phyloP scores from a whole-genome alignment of 2,113 vertebrate species.

The Rhinolophus sinicus region DNA sequence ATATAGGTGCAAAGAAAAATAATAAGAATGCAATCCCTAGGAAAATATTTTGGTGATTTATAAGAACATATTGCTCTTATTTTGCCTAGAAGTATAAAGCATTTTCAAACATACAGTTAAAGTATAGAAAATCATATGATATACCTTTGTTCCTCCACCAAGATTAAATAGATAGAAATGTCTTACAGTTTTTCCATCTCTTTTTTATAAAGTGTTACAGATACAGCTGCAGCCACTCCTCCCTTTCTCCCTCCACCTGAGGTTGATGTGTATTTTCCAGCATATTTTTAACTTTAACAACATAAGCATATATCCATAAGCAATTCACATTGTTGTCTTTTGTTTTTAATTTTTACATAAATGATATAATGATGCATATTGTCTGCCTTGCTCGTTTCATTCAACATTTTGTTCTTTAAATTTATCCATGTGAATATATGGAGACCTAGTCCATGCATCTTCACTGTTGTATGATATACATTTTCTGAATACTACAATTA shows the following conservation, averaged over 20 bases:
- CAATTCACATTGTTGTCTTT: not conserved
- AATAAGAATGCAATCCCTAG: not conserved
- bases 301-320: not conserved
- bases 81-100: constrained; percentile 23
- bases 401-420: not conserved
- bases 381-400: not conserved
- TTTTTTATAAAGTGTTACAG: not conserved
- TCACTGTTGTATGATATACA: not conserved
- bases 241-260: not conserved
- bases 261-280: not conserved
- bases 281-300: not conserved
- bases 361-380: not conserved
- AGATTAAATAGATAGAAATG: constrained; percentile 26
- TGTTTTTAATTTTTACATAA: not conserved
- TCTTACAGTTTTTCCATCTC: not conserved
- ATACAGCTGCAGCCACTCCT: not conserved
- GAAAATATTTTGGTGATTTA: constrained; percentile 31
- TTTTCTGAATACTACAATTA: constrained; percentile 3
- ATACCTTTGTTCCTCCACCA: not conserved
- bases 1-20: constrained; percentile 37
- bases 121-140: not conserved
- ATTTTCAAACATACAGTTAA: constrained; percentile 37
- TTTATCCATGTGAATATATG: not conserved
- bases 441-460: not conserved
- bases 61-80: constrained; percentile 36